Evolutionary conservation across 2,888 invertebrate species (phyloP).

Genomic region (Cotesia congregata): DNA sequence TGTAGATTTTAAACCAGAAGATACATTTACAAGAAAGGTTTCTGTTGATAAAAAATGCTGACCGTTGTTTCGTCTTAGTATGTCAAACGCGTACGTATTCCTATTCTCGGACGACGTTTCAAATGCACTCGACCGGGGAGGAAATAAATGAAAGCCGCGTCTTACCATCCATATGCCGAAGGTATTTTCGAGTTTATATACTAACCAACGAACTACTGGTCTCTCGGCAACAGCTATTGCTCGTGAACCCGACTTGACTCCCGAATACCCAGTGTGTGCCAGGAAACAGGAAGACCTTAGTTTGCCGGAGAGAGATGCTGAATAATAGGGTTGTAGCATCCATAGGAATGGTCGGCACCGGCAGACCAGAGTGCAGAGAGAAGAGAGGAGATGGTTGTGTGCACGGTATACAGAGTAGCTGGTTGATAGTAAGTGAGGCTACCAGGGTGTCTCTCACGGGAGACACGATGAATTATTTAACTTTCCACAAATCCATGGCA

Average conservation of each 20-base stretch:
- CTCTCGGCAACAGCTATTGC: constrained; percentile 3
- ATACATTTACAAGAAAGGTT: not conserved
- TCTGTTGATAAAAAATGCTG: constrained; percentile 6
- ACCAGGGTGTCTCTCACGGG: constrained; percentile 37
- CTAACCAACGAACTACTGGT: constrained; percentile 32
- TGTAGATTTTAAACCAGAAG: not conserved
- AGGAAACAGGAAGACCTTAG: not conserved
- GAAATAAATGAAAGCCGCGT: constrained; percentile 51
- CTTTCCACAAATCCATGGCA: constrained; percentile 43
- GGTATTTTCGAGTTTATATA: constrained; percentile 30
- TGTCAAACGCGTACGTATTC: constrained; percentile 47
- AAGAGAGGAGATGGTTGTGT: not conserved
- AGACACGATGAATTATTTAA: constrained; percentile 53
- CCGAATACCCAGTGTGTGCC: not conserved
- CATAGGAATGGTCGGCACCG: no score
- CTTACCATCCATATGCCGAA: constrained; percentile 36
- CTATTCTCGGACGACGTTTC: constrained; percentile 35
- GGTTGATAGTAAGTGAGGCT: no score
- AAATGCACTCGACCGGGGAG: constrained; percentile 42
- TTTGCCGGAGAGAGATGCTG: constrained; percentile 34
- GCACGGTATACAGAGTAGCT: not conserved
- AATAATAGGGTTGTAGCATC: constrained; percentile 9
- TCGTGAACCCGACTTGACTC: constrained; percentile 14
- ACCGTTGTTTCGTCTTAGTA: constrained; percentile 45
- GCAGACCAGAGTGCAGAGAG: no score